Conservation (phyloP, 2,113 vertebrate species). For the Dendropsophus ebraccatus region DNA sequence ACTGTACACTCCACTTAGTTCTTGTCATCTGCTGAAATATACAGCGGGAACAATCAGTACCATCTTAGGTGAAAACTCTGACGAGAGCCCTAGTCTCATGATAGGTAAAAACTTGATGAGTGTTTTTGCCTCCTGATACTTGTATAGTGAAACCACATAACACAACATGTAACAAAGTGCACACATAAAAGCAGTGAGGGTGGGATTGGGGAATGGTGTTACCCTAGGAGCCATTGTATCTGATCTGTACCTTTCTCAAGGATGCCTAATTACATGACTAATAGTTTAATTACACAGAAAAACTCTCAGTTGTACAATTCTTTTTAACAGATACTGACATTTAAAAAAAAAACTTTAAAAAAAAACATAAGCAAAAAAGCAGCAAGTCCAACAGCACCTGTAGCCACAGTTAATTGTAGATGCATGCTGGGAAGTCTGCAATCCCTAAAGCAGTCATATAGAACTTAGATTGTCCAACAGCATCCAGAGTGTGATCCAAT, state of each 20-base stretch:
- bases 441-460: too few species aligned
- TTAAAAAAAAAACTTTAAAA: too few species aligned
- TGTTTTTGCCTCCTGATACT: not conserved
- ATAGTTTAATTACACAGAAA: too few species aligned
- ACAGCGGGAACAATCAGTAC: not conserved
- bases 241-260: not conserved
- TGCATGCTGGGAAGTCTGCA: too few species aligned
- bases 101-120: not conserved
- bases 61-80: not conserved
- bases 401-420: too few species aligned
- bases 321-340: too few species aligned
- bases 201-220: not conserved
- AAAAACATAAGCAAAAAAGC: too few species aligned
- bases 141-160: not conserved
- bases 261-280: not conserved
- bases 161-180: not conserved
- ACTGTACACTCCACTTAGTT: not conserved
- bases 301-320: not conserved
- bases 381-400: too few species aligned
- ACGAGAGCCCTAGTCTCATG: not conserved
- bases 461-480: too few species aligned
- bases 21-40: not conserved
- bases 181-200: slow-evolving; percentile 3
- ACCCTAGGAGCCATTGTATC: not conserved
- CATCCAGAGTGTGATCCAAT: too few species aligned